Conservation (phyloP, 2,113 vertebrate species). For the Nesogale talazaci region DNA sequence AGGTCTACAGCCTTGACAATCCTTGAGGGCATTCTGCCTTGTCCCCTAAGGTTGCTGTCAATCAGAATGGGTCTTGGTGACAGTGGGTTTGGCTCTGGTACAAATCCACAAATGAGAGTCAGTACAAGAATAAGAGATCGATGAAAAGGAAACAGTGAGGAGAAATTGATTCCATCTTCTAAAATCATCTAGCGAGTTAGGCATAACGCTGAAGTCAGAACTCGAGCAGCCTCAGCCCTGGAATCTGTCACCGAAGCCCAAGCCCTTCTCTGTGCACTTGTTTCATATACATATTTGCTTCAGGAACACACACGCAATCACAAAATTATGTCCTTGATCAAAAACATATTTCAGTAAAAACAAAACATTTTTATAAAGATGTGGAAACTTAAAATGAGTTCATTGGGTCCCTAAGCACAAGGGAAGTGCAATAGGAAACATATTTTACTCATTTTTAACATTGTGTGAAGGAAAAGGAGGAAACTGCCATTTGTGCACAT, state of each 20-base stretch:
- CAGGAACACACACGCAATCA: slow-evolving; percentile 35
- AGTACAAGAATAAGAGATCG: neutral
- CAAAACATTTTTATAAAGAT: slow-evolving; percentile 58
- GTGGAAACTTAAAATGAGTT: slow-evolving; percentile 67
- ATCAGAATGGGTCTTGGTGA: neutral
- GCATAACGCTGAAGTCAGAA: neutral
- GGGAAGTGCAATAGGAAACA: slow-evolving; percentile 61
- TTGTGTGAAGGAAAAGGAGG: slow-evolving; percentile 53
- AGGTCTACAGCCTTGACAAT: neutral
- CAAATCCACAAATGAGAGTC: neutral
- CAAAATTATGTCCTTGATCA: slow-evolving; percentile 75
- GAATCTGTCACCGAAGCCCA: neutral
- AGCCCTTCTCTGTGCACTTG: slow-evolving; percentile 28
- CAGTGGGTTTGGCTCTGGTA: neutral
- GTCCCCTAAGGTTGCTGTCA: neutral
- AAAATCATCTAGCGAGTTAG: neutral
- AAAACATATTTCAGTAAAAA: slow-evolving; percentile 70
- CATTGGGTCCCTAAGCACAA: slow-evolving; percentile 44
- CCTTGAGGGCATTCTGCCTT: neutral
- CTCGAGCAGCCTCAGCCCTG: neutral
- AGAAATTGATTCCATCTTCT: neutral
- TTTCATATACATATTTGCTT: slow-evolving; percentile 61
- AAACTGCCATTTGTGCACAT: slow-evolving; percentile 60
- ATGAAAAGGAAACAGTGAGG: neutral
- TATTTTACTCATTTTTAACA: slow-evolving; percentile 65